Conservation (phyloP, 2,888 invertebrate species). For the Sarcophaga caerulescens region DNA sequence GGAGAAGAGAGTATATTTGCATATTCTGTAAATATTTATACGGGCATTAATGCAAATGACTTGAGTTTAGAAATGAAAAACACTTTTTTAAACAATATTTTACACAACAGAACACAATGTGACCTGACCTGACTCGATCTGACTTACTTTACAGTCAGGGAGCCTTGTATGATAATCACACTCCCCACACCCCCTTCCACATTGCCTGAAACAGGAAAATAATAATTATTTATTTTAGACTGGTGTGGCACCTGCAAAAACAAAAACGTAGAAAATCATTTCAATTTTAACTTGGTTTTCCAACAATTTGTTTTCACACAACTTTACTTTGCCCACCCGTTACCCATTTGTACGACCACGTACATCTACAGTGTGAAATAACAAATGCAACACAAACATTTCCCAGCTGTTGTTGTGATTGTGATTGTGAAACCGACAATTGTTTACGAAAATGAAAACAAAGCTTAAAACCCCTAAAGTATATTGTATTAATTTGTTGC, state of each 20-base stretch:
- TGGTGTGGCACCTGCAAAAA: neutral
- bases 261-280: too few relatives aligned
- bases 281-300: neutral
- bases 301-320: neutral
- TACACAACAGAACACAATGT: too few relatives aligned
- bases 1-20: neutral
- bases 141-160: neutral
- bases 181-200: too few relatives aligned
- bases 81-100: too few relatives aligned
- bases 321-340: neutral
- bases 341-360: too few relatives aligned
- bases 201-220: neutral
- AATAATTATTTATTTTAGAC: constrained; percentile 33
- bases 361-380: too few relatives aligned
- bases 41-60: neutral
- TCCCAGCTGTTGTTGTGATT: too few relatives aligned
- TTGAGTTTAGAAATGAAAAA: neutral
- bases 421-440: neutral
- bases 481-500: constrained; percentile 16
- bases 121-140: neutral
- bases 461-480: constrained; percentile 12
- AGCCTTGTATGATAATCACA: too few relatives aligned
- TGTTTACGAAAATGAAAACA: neutral
- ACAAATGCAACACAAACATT: neutral
- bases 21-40: neutral